phyloP scores from a whole-genome alignment of 2,888 invertebrate species.

The Drosophila leonis region DNA sequence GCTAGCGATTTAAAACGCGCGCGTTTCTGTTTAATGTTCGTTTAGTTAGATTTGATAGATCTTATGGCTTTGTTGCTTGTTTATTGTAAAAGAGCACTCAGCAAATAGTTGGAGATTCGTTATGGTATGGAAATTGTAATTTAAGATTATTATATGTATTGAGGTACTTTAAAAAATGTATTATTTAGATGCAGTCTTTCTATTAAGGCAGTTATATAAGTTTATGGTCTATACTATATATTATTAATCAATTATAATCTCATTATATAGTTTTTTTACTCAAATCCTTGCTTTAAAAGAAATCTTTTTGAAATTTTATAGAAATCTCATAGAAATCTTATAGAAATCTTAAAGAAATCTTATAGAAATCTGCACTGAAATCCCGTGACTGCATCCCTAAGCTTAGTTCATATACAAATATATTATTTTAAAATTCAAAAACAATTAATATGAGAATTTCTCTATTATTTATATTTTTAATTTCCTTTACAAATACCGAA shows the following conservation, averaged over 20 bases:
- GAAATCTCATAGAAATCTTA: no score
- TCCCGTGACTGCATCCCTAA: background rate
- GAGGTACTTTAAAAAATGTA: no score
- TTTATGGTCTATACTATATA: no score
- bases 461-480: no score
- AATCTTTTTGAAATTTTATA: no score
- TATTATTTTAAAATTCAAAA: background rate
- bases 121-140: background rate
- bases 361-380: background rate
- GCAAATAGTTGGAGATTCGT: slow-evolving; percentile 8
- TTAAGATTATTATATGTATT: background rate
- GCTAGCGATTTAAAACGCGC: slow-evolving; percentile 49
- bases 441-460: background rate
- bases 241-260: no score
- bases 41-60: slow-evolving; percentile 24
- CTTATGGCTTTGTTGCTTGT: slow-evolving; percentile 10
- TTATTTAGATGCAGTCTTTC: no score
- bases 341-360: no score
- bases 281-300: no score
- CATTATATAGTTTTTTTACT: no score
- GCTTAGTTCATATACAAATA: background rate
- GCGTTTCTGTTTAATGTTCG: slow-evolving; percentile 14
- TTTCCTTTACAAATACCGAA: background rate
- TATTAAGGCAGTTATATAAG: no score
- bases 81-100: slow-evolving; percentile 18